Evolutionary conservation across 2,888 invertebrate species (phyloP), one percentile per base, ranked within the genome.

Genomic region (Tuta absoluta): DNA sequence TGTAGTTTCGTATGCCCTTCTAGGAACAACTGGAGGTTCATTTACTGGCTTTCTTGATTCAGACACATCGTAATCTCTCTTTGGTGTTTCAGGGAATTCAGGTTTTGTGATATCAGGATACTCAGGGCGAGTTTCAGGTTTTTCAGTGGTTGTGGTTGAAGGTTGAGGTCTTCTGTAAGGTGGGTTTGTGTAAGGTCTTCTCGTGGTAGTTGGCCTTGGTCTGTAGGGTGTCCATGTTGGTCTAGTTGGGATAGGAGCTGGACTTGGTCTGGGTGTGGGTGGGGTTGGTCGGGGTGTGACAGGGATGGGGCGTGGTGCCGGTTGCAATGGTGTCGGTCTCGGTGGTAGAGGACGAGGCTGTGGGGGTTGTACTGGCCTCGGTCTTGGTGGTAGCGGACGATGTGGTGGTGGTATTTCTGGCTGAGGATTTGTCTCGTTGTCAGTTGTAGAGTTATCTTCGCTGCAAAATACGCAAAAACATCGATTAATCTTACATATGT

Each of bases 111-210:
- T 51, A 21, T 19, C 19, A 4, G 51, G 21, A 23, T 21, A 12
- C 12, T 51, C 51, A 7, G 49, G 49, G 3, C 51, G 19, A 21
- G 21, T 1, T 51, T 51, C 51, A 19, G 51, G 23, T 11, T 11
- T 12, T 59, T 7, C 37, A 17, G 19, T 48, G 12, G 49, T 8
- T 3, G 56, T 58, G 2, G 63, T 12, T 21, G 24, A 0, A 17
- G 51, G 24, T 12, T 38, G 24, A 28, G 58, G 45, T 65, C 63
- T 53, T 66, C 65, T 65, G 24, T 67, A 1, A 23, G 75, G 71
- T 65, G 64, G 68, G 23, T 66, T 65, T 33, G 69, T 69, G 65
- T 71, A 71, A 21, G 73, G 71, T 67, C 69, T 71, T 67, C 72
- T 72, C 12, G 69, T 72, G 0, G 72, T 71, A 12, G 72, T 69